Evolutionary conservation across 2,797 vertebrate species (phyloP).

Genomic region (Ptychobarbus kaznakovi): DNA sequence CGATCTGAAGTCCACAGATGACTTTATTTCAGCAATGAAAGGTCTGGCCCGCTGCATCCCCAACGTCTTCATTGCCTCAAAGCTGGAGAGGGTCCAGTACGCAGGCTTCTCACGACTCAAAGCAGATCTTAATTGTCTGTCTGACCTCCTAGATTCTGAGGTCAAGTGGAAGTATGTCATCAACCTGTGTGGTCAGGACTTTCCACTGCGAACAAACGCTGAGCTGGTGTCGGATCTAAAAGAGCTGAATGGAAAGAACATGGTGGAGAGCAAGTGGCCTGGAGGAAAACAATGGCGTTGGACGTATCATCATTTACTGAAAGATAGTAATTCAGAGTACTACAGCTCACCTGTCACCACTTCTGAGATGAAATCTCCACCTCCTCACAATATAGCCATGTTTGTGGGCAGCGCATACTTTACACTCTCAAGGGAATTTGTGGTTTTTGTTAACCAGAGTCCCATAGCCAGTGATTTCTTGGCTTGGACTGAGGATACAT

Average conservation of each 20-base stretch:
- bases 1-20: constrained; percentile 82
- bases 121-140: constrained; percentile 90
- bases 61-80: constrained; percentile 89
- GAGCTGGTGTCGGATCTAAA: constrained; percentile 85
- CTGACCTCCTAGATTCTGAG: constrained; percentile 82
- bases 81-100: constrained; percentile 86
- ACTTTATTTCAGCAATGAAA: constrained; percentile 83
- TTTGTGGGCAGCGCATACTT: constrained; percentile 93
- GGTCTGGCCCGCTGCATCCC: constrained; percentile 84
- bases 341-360: constrained; percentile 80
- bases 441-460: constrained; percentile 75
- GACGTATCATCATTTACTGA: constrained; percentile 80
- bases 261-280: constrained; percentile 86
- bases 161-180: constrained; percentile 89
- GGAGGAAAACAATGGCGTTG: constrained; percentile 85
- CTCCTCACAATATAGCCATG: constrained; percentile 83
- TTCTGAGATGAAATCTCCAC: constrained; percentile 72
- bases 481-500: constrained; percentile 88
- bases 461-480: constrained; percentile 82
- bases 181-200: constrained; percentile 93
- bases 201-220: constrained; percentile 86
- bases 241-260: constrained; percentile 83
- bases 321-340: constrained; percentile 77
- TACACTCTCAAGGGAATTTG: constrained; percentile 83
- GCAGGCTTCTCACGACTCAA: constrained; percentile 88